Conservation (phyloP, 2,113 vertebrate species). For the Sardina pilchardus region DNA sequence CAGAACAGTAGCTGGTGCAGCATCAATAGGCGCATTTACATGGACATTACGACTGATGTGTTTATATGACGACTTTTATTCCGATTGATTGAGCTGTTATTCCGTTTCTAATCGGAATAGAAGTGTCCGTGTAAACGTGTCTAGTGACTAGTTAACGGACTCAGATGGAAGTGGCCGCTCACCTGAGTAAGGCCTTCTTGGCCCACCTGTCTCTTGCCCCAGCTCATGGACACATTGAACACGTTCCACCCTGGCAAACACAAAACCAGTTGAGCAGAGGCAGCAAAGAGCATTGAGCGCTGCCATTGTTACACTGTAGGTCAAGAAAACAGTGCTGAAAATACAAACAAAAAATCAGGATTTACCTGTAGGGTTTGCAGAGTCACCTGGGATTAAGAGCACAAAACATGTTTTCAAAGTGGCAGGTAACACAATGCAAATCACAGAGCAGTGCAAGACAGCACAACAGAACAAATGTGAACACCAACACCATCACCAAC, state of each 20-base stretch:
- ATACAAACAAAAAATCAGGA: neutral
- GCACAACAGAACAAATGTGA: neutral
- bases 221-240: slow-evolving; percentile 74
- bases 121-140: too few species aligned
- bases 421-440: slow-evolving; percentile 29
- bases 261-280: slow-evolving; percentile 18
- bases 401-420: slow-evolving; percentile 3
- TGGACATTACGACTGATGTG: too few species aligned
- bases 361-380: slow-evolving; percentile 78
- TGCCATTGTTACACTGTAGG: neutral
- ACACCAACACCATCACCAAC: neutral
- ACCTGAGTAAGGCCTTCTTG: slow-evolving; percentile 63
- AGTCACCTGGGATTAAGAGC: slow-evolving; percentile 64
- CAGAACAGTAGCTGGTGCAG: too few species aligned
- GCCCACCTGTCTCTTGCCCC: slow-evolving; percentile 49
- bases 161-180: neutral
- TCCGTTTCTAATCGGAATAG: too few species aligned
- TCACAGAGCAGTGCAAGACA: neutral
- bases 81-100: too few species aligned
- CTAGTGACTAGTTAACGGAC: too few species aligned
- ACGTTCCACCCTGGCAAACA: slow-evolving; percentile 69
- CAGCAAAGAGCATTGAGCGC: neutral
- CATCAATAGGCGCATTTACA: too few species aligned
- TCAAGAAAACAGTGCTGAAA: neutral
- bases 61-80: too few species aligned